Conservation (phyloP, 2,113 vertebrate species). For the Crypturellus undulatus region DNA sequence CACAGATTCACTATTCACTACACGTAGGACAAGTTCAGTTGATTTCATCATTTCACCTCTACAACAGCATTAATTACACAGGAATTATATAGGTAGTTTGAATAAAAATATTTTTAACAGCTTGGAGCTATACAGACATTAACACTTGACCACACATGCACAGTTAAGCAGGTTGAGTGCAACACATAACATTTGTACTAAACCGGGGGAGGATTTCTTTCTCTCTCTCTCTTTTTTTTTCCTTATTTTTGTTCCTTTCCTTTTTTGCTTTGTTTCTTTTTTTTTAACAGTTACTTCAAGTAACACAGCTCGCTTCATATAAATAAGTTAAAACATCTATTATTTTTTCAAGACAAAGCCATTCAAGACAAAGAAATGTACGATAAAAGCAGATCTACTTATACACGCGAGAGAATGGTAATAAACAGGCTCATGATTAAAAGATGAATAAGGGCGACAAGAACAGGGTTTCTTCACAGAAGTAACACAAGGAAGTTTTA, state of each 20-base stretch:
- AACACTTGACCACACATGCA: conserved; percentile 93
- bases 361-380: conserved; percentile 94
- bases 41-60: conserved; percentile 87
- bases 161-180: conserved; percentile 88
- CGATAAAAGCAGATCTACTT: conserved; percentile 87
- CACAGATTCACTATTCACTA: conserved; percentile 92
- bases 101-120: conserved; percentile 91
- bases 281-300: conserved; percentile 89
- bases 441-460: conserved; percentile 82
- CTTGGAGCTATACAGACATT: conserved; percentile 92
- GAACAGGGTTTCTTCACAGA: conserved; percentile 85
- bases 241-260: neutral
- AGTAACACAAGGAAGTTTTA: conserved; percentile 86
- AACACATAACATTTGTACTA: conserved; percentile 90
- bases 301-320: conserved; percentile 89
- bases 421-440: conserved; percentile 90
- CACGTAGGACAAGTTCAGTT: conserved; percentile 88
- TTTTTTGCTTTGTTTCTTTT: conserved; percentile 19
- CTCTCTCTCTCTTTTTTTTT: conserved; percentile 24
- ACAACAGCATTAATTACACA: conserved; percentile 91
- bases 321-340: conserved; percentile 98
- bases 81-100: conserved; percentile 86
- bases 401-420: conserved; percentile 88
- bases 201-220: conserved; percentile 59
- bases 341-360: conserved; percentile 88